phyloP scores from a whole-genome alignment of 2,113 vertebrate species.

The Haplotaxodon microlepis region DNA sequence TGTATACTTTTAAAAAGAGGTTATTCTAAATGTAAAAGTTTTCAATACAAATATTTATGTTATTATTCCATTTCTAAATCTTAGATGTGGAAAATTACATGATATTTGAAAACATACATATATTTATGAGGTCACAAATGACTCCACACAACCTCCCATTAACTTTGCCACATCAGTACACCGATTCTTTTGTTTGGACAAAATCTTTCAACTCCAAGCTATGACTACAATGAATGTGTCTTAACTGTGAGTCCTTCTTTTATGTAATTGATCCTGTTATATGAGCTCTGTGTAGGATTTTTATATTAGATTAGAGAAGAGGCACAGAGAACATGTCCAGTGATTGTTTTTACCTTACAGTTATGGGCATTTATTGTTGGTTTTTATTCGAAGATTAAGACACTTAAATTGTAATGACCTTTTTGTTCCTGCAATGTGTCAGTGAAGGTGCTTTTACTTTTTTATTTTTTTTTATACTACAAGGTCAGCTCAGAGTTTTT shows the following conservation, averaged over 20 bases:
- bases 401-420: background rate
- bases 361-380: too few relatives aligned
- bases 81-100: background rate
- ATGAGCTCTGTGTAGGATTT: background rate
- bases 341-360: background rate
- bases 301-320: background rate
- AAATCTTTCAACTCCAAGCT: background rate
- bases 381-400: background rate
- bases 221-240: background rate
- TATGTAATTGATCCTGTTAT: background rate
- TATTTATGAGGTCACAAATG: background rate
- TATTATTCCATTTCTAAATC: background rate
- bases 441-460: background rate
- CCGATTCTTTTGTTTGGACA: background rate
- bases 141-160: background rate
- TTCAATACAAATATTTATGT: background rate
- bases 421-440: background rate
- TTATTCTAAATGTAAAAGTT: background rate
- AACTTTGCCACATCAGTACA: background rate
- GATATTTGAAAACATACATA: background rate
- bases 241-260: background rate
- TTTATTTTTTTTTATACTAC: background rate
- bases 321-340: background rate
- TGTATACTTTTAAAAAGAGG: background rate
- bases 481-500: background rate